Conservation (phyloP, 2,797 vertebrate species). For the Clarias pachynema region DNA sequence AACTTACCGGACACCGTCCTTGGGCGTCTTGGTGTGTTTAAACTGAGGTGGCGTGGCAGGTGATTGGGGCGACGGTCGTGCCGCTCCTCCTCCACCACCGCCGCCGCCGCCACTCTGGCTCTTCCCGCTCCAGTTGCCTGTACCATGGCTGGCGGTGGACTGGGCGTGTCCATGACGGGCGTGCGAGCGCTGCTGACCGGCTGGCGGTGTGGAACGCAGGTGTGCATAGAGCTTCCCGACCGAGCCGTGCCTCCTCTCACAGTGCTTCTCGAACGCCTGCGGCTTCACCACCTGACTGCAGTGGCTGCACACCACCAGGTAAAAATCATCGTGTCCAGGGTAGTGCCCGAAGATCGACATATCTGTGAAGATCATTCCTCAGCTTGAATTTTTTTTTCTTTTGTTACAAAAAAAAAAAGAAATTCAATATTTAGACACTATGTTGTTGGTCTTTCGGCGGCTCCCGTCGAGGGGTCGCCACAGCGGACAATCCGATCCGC, state of each 20-base stretch:
- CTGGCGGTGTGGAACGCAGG: slow-evolving; percentile 73
- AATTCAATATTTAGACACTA: neutral
- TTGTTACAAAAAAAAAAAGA: neutral
- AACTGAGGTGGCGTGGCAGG: slow-evolving; percentile 80
- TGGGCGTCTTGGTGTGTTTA: slow-evolving; percentile 81
- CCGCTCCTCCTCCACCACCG: slow-evolving; percentile 66
- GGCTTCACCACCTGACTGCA: slow-evolving; percentile 95
- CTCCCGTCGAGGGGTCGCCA: no score
- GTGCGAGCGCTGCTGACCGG: slow-evolving; percentile 72
- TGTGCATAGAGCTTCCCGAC: slow-evolving; percentile 84
- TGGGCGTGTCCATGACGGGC: slow-evolving; percentile 80
- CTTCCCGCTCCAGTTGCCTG: slow-evolving; percentile 72
- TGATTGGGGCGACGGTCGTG: slow-evolving; percentile 75
- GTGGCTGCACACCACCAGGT: slow-evolving; percentile 92
- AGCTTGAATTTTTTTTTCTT: slow-evolving; percentile 9
- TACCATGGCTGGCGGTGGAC: slow-evolving; percentile 68
- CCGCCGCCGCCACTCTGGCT: slow-evolving; percentile 51
- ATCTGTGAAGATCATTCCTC: slow-evolving; percentile 71
- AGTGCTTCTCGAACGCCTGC: slow-evolving; percentile 94
- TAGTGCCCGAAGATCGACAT: slow-evolving; percentile 95
- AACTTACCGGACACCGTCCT: slow-evolving; percentile 86
- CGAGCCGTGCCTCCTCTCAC: slow-evolving; percentile 87
- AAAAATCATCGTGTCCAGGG: slow-evolving; percentile 92
- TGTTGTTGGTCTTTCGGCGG: no score
- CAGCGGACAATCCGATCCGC: no score